These are phyloP conservation scores for Melanophora roralis DNA, from an alignment of 2,888 invertebrate genomes.

Conservation along the genomic window DNA sequence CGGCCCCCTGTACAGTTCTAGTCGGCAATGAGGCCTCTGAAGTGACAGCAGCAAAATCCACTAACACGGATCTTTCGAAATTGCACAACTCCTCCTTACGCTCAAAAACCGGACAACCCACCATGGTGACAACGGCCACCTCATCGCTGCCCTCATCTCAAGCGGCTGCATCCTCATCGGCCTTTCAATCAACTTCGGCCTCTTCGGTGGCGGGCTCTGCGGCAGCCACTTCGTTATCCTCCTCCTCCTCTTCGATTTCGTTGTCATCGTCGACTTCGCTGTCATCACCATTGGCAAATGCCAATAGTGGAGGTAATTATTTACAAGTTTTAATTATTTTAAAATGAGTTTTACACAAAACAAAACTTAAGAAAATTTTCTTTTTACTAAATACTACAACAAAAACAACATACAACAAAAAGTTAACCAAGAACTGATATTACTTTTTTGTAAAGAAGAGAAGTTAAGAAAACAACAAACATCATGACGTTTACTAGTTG, in stretches of 20 bases:
- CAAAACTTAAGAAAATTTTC: constrained; percentile 26
- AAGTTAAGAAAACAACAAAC: constrained; percentile 38
- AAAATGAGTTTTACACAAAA: constrained; percentile 73
- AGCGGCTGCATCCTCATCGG: constrained; percentile 81
- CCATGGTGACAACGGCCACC: constrained; percentile 78
- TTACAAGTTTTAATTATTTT: constrained; percentile 76
- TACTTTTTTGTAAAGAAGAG: not conserved
- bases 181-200: constrained; percentile 78
- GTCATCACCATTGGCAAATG: constrained; percentile 75
- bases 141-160: constrained; percentile 79
- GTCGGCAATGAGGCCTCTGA: constrained; percentile 88
- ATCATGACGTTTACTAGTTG: constrained; percentile 11
- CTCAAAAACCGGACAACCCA: constrained; percentile 78
- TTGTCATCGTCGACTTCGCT: constrained; percentile 78
- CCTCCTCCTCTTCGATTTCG: constrained; percentile 73
- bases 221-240: constrained; percentile 82
- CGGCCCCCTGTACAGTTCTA: constrained; percentile 89
- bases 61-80: constrained; percentile 84
- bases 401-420: too few relatives aligned
- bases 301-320: constrained; percentile 77
- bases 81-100: constrained; percentile 82
- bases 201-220: constrained; percentile 78
- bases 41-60: constrained; percentile 83
- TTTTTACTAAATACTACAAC: not conserved
- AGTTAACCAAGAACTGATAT: constrained; percentile 6